Base-by-base conservation (phyloP, 1,140 invertebrate genomes). In the Triops cancriformis region DNA sequence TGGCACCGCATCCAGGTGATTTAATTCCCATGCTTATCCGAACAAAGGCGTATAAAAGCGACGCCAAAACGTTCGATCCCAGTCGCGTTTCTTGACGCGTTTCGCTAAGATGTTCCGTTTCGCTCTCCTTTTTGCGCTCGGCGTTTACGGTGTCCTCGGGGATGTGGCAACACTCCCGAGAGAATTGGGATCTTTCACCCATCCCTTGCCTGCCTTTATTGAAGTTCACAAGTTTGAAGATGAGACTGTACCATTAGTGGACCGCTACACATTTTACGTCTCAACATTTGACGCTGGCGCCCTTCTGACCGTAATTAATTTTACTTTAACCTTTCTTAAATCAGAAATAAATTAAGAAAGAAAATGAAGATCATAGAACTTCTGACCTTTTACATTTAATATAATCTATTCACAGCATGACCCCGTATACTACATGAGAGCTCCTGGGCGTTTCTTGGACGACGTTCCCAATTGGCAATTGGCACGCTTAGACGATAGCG, bases 191-290 rank as follows among this genome's bases (percentile, higher is more conserved):
- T n/a, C 73, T 43, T 51, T 77, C 27, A 0, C 14, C 1, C 73
- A 79, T 23, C 75, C 73, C n/a, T 27, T 45, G 27, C 79, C 81
- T 23, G 82, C 82, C 14, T 82, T 82, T 77, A 80, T 82, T 31
- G 82, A 82, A 76, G 77, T 81, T 1, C 82, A 81, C 79, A 76
- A 80, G 41, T 79, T 79, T n/a, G 79, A 80, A 64, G 80, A 80
- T 64, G 76, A 76, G 1, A 42, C 77, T 11, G 75, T 76, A 11
- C 78, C 80, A 11, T 77, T 80, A 43, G 76, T 75, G 1, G 82
- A 82, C 43, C 74, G 81, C 14, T 81, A 81, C 78, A 83, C 80
- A 23, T 64, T 83, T 0, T 83, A 83, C 76, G 74, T 83, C 26
- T 82, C 82, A 14, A 82, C 79, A 37, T 83, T 83, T 72, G 81